Conservation (phyloP, 2,888 invertebrate genomes). For the Lapara coniferarum region DNA sequence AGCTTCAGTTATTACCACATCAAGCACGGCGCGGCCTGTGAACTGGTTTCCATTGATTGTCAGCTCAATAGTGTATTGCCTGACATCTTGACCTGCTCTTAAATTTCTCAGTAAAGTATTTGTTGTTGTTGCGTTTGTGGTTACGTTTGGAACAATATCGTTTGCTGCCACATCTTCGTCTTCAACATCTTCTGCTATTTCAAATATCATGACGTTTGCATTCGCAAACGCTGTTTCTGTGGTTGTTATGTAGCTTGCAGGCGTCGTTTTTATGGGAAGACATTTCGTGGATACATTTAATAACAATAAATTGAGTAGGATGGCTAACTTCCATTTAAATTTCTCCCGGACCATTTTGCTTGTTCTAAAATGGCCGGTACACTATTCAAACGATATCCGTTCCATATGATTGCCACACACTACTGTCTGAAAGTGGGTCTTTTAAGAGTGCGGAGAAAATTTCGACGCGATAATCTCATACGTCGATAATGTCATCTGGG, state of each 20-base stretch:
- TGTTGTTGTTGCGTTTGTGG: conserved; percentile 35
- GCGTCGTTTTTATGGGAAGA: conserved; percentile 47
- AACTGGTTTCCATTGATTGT: conserved; percentile 50
- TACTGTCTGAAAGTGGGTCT: conserved; percentile 47
- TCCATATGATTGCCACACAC: conserved; percentile 49
- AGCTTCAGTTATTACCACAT: conserved; percentile 41
- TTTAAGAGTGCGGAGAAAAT: conserved; percentile 28
- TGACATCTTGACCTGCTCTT: conserved; percentile 55
- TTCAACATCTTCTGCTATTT: background rate
- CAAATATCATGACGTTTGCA: background rate
- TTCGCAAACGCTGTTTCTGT: conserved; percentile 38
- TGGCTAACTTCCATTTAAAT: conserved; percentile 55
- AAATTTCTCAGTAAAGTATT: conserved; percentile 40
- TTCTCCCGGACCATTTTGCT: conserved; percentile 63
- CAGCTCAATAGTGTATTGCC: conserved; percentile 50
- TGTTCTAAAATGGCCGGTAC: conserved; percentile 44
- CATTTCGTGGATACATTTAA: conserved; percentile 53
- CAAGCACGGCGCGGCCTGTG: conserved; percentile 52
- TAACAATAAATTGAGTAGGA: conserved; percentile 47
- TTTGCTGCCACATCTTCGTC: conserved; percentile 7
- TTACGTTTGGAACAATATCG: conserved; percentile 29
- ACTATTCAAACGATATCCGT: conserved; percentile 39
- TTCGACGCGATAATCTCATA: conserved; percentile 36
- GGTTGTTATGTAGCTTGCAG: conserved; percentile 30
- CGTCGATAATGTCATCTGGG: conserved; percentile 51